Evolutionary conservation across 92 coral and sea anemone genomes (phyloP), one percentile per base, ranked within the genome.

Genomic region (Hydrozoanthus gracilis): DNA sequence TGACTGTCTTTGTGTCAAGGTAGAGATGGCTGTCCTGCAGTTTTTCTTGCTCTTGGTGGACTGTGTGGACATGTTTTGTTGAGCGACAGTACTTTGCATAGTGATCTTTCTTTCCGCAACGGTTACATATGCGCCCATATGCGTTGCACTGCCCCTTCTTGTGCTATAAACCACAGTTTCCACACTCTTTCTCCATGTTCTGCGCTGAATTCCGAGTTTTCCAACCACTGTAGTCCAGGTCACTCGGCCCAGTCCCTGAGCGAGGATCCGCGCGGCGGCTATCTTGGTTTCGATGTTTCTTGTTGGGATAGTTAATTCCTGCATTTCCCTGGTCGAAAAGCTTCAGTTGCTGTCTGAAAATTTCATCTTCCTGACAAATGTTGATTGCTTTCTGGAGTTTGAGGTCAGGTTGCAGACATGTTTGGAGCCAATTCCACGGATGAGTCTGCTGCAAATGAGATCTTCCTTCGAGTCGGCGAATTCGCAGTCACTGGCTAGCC

Each of bases 381-480:
- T 87, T 71, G 51, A 76, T 87, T 48, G 84, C 84, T 35, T 74
- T 73, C 9, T 58, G 78, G n/a, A 84, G 76, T 52, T 71, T 84
- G 44, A 76, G 72, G 35, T 86, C 84, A 14, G 88, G 82, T 76
- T 76, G 77, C 18, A 35, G 17, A 64, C 84, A 68, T 12, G 66
- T 20, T 50, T 86, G 12, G 82, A 86, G 11, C 66, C 58, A 55
- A 87, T 78, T 6, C 90, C 90, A 52, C 90, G 69, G n/a, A 87
- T 73, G 14, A 87, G 79, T 78, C 90, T 79, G 45, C 86, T 79
- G 55, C 90, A 79, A 45, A 87, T 87, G 44, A 87, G 44, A n/a
- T 71, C 80, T n/a, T 78, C 78, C 18, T 79, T 79, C 44, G 79
- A 35, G 39, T 79, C 46, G 9, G 52, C 86, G 69, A 66, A 87